Percentiles rank a stretch among this genome's conserved stretches.
Evolutionary conservation across 1,140 invertebrate species (phyloP).

Genomic region (Lucilia cuprina): DNA sequence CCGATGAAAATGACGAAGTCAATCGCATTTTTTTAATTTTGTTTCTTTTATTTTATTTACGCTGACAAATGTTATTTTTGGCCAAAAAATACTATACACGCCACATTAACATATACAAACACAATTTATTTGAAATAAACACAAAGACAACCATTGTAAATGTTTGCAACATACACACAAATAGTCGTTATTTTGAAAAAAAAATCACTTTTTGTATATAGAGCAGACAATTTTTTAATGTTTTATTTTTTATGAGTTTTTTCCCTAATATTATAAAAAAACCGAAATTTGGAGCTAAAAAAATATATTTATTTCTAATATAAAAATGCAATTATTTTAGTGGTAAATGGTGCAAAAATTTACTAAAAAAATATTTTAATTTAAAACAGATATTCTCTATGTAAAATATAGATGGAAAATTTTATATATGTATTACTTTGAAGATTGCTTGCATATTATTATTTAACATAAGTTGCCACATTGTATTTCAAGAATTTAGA

Average conservation of each 20-base stretch:
- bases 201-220: neutral
- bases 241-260: neutral
- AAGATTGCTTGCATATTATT: too few relatives aligned
- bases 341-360: neutral
- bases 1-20: neutral
- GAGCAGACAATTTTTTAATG: neutral
- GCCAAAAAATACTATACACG: neutral
- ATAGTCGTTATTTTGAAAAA: too few relatives aligned
- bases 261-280: neutral
- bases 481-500: too few relatives aligned
- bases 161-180: too few relatives aligned
- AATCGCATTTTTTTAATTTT: neutral
- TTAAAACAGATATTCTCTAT: neutral
- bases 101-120: neutral
- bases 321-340: neutral
- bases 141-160: too few relatives aligned
- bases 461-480: too few relatives aligned
- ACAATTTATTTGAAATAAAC: too few relatives aligned
- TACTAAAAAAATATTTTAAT: neutral
- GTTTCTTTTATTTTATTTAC: neutral
- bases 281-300: neutral
- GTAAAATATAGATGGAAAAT: too few relatives aligned
- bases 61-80: conserved; percentile 24
- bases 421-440: too few relatives aligned
- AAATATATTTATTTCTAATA: neutral